Evolutionary conservation across 1,140 invertebrate species (phyloP), one percentile per base, ranked within the genome.

Genomic region (Tribolium castaneum): DNA sequence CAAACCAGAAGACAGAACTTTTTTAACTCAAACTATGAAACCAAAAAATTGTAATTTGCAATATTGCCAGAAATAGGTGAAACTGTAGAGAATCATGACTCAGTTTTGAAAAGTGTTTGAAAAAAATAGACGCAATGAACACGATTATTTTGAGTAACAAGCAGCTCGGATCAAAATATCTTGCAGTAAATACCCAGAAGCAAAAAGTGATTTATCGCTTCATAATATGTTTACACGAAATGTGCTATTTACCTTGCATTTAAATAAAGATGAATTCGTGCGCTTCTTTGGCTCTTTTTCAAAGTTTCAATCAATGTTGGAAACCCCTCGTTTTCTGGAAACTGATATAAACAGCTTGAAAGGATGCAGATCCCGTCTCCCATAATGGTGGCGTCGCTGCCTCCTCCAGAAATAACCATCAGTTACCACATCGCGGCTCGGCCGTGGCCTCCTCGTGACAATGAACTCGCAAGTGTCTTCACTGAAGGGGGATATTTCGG

Each of bases 381-480:
- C 39, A 50, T 39, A 75, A 73, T 78, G 52, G 77, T 70, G 35
- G 77, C 71, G 45, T 35, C 70, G 72, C 50, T n/a, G 50, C 25
- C 14, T 59, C 56, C 54, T 51, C 62, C 75, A 77, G 75, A 77
- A 77, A 77, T 77, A 77, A 59, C 66, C 39, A 30, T 30, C 30
- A 35, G 56, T n/a, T 66, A 35, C 59, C 30, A 35, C 59, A 66
- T 19, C 13, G 16, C 16, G 16, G 16, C 16, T 1, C 16, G 13
- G 22, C 50, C 73, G 51, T 16, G 34, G 70, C 77, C 76, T 56
- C 76, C 56, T 75, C 35, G 62, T 66, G 77, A 78, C 77, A 78
- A 78, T 78, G 77, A 78, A 78, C 77, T 75, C 77, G 16, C 56
- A 75, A 74, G 71, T 75, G 76, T 77, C 76, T 77, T 77, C 45